Evolutionary conservation across 64 coral and sea anemone genomes (phyloP).

Genomic region (Astreopora myriophthalma): DNA sequence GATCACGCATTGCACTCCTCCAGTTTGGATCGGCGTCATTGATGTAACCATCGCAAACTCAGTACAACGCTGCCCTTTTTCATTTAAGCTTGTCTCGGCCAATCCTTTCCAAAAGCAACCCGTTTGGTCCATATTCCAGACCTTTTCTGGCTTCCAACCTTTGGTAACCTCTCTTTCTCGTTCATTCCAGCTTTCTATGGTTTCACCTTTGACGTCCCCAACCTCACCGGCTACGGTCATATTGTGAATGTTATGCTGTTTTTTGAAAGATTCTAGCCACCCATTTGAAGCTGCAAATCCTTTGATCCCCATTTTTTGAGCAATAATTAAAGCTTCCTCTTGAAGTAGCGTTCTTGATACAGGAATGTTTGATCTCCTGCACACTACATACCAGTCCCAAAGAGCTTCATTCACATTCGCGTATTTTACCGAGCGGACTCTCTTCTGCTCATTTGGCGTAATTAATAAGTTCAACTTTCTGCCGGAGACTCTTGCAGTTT

Average conservation of each 20-base stretch:
- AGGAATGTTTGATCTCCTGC: no score
- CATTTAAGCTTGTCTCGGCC: not conserved
- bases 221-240: not conserved
- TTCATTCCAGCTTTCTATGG: constrained; percentile 24
- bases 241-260: constrained; percentile 34
- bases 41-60: not conserved
- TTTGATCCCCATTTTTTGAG: not conserved
- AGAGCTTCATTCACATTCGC: constrained; percentile 22
- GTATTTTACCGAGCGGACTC: not conserved
- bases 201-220: constrained; percentile 13
- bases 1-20: not conserved
- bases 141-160: constrained; percentile 18
- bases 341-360: constrained; percentile 17
- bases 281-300: constrained; percentile 28
- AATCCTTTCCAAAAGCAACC: constrained; percentile 39
- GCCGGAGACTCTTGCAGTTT: constrained; percentile 36
- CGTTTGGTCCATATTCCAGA: constrained; percentile 26
- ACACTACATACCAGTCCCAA: constrained; percentile 27
- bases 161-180: constrained; percentile 27
- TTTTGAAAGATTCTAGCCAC: constrained; percentile 7
- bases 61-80: not conserved
- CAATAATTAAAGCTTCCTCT: constrained; percentile 29
- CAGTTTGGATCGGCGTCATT: not conserved
- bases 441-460: constrained; percentile 8
- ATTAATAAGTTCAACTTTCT: constrained; percentile 53